Percentiles rank a stretch among this genome's conserved stretches.
phyloP scores from a whole-genome alignment of 37 sponge, comb jelly and placozoan genomes.

The Hexactinellida sp. region DNA sequence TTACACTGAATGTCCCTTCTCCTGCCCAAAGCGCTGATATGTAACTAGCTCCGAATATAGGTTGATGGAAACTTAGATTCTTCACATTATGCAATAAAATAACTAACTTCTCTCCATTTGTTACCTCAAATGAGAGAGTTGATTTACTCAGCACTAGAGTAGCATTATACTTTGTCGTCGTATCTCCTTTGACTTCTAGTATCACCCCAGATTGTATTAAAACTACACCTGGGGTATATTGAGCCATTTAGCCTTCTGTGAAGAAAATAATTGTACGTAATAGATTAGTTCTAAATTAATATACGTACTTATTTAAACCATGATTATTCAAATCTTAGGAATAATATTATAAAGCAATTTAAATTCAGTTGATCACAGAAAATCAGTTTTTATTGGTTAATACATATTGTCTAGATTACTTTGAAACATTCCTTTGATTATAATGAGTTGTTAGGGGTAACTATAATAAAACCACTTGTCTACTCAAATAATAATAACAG shows the following conservation, averaged over 20 bases:
- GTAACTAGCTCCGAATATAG: neutral
- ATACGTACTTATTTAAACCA: too few species aligned
- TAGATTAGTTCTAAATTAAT: too few species aligned
- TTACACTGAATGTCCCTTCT: neutral
- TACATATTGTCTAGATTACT: too few species aligned
- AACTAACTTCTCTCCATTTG: neutral
- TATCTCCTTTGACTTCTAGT: neutral
- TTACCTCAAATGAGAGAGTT: neutral
- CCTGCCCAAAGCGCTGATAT: conserved; percentile 1
- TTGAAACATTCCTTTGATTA: too few species aligned
- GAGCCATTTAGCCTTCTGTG: neutral
- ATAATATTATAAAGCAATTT: too few species aligned
- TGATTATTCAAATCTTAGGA: too few species aligned
- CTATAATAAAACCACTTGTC: too few species aligned
- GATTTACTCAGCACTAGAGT: neutral
- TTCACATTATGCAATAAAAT: neutral
- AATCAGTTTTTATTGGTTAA: too few species aligned
- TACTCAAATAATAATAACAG: too few species aligned
- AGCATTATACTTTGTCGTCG: neutral
- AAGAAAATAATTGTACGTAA: too few species aligned
- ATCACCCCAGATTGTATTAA: conserved; percentile 5
- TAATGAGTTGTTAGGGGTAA: too few species aligned
- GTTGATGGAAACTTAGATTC: neutral
- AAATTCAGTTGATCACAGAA: too few species aligned
- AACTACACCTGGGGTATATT: neutral